Evolutionary conservation across 2,888 invertebrate species (phyloP).

Genomic region (Operophtera brumata): DNA sequence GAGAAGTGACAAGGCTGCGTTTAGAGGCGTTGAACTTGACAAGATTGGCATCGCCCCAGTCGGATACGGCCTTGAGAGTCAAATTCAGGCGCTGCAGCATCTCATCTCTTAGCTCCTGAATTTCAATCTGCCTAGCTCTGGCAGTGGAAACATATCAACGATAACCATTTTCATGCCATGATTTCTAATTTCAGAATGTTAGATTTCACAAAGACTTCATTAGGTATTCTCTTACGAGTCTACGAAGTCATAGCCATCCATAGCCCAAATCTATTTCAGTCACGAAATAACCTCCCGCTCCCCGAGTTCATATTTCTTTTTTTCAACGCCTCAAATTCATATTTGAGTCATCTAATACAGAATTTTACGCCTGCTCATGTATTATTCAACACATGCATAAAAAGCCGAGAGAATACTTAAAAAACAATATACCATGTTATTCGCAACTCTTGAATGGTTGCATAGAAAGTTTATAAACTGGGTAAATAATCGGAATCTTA

Average conservation of each 20-base stretch:
- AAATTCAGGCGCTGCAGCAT: too few species aligned
- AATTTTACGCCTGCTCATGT: constrained; percentile 37
- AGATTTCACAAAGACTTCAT: too few species aligned
- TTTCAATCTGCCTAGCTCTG: too few species aligned
- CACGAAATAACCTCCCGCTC: constrained; percentile 21
- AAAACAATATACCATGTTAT: constrained; percentile 38
- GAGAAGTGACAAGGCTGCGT: too few species aligned
- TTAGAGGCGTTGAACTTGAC: too few species aligned
- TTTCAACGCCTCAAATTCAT: constrained; percentile 18
- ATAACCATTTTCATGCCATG: too few species aligned
- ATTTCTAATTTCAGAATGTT: background rate
- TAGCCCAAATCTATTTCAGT: constrained; percentile 19
- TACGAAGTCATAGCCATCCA: background rate
- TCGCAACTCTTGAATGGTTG: constrained; percentile 29
- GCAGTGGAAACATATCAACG: too few species aligned
- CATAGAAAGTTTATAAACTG: constrained; percentile 1
- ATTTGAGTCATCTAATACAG: constrained; percentile 17
- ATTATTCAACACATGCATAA: constrained; percentile 44
- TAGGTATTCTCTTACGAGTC: background rate
- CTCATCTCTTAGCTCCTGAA: too few species aligned
- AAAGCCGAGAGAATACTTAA: constrained; percentile 37
- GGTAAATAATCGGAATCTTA: constrained; percentile 17
- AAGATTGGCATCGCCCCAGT: too few species aligned
- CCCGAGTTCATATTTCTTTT: constrained; percentile 18
- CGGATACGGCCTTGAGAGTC: too few species aligned